These are phyloP conservation scores for Enteromius viviparus DNA, from an alignment of 2,797 vertebrate species.

Conservation along the genomic window DNA sequence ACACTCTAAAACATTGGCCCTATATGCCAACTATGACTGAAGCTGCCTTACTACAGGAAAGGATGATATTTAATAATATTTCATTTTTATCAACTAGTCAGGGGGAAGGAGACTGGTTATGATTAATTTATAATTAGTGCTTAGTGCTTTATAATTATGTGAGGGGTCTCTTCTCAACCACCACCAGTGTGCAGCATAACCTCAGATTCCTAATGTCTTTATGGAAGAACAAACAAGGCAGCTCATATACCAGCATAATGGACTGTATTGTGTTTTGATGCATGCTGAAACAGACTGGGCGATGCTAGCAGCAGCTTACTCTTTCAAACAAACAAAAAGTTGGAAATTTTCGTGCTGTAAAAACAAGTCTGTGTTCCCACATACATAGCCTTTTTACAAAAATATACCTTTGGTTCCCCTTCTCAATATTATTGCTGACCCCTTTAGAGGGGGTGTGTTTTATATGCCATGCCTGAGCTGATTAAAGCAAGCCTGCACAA, in stretches of 20 bases:
- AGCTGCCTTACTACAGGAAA: neutral
- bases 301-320: slow-evolving; percentile 46
- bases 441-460: slow-evolving; percentile 25
- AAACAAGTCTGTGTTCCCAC: slow-evolving; percentile 46
- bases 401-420: slow-evolving; percentile 44
- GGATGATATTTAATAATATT: neutral
- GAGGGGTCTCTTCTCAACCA: no score
- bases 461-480: slow-evolving; percentile 19
- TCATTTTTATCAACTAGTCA: neutral
- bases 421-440: slow-evolving; percentile 56
- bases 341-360: slow-evolving; percentile 50
- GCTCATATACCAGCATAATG: slow-evolving; percentile 5
- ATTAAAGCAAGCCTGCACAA: slow-evolving; percentile 55
- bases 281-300: slow-evolving; percentile 17
- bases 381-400: slow-evolving; percentile 28
- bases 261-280: slow-evolving; percentile 47
- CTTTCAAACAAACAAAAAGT: slow-evolving; percentile 63
- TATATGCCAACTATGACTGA: neutral
- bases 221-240: neutral
- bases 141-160: no score
- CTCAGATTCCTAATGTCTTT: neutral
- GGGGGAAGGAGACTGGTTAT: no score
- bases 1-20: neutral
- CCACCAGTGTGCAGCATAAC: neutral
- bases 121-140: no score